These are phyloP conservation scores for Napeogenes sylphis DNA, from an alignment of 2,888 invertebrate genomes.

Conservation along the genomic window DNA sequence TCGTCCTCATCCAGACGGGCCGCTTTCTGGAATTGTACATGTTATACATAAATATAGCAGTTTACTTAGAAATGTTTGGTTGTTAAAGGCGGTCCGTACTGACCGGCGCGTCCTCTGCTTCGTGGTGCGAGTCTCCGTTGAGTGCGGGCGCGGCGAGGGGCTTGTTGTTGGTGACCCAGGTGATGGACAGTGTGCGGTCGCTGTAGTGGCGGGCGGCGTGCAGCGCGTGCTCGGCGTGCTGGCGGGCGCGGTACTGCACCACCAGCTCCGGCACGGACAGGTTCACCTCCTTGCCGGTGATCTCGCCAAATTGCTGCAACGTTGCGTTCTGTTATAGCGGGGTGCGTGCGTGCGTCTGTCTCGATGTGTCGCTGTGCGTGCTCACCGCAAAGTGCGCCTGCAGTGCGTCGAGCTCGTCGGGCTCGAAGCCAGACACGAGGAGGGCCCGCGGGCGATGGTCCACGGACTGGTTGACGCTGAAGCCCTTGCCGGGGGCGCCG, in stretches of 20 bases:
- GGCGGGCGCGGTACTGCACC: slow-evolving; percentile 85
- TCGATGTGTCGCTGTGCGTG: slow-evolving; percentile 10
- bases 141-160: slow-evolving; percentile 35
- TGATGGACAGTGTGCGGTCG: slow-evolving; percentile 71
- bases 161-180: slow-evolving; percentile 59
- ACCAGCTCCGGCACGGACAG: slow-evolving; percentile 83
- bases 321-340: neutral
- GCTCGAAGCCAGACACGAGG: slow-evolving; percentile 91
- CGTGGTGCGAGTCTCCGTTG: slow-evolving; percentile 48
- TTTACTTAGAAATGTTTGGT: no score
- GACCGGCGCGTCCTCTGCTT: slow-evolving; percentile 54
- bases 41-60: no score
- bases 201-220: slow-evolving; percentile 85
- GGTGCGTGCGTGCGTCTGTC: neutral
- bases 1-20: slow-evolving; percentile 93
- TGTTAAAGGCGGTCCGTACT: no score
- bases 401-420: slow-evolving; percentile 88
- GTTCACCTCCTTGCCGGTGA: slow-evolving; percentile 86
- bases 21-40: slow-evolving; percentile 59
- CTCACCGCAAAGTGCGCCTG: slow-evolving; percentile 90
- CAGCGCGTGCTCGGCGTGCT: slow-evolving; percentile 87
- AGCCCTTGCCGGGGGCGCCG: slow-evolving; percentile 44
- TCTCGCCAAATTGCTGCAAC: slow-evolving; percentile 89
- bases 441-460: slow-evolving; percentile 93
- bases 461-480: slow-evolving; percentile 79